These are phyloP conservation scores for Physocephala rufipes DNA, from an alignment of 2,888 invertebrate species.

Conservation along the genomic window DNA sequence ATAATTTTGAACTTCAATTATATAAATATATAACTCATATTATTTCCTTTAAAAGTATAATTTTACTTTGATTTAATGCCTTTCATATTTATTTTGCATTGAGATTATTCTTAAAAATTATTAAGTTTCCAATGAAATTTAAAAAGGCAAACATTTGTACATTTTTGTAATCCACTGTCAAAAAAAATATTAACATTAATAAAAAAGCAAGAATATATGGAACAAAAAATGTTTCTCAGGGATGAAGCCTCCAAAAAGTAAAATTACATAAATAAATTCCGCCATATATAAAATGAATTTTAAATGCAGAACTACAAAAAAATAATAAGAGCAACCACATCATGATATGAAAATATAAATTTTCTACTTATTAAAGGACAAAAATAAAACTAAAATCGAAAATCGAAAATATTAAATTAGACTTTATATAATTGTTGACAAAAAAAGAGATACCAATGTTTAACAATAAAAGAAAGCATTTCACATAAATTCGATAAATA, in stretches of 20 bases:
- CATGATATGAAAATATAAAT: conserved; percentile 42
- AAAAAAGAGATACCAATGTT: not conserved
- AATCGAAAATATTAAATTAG: conserved; percentile 23
- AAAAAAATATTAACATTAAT: conserved; percentile 46
- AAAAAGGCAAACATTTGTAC: too few species aligned
- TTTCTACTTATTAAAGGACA: conserved; percentile 17
- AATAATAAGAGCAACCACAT: conserved; percentile 42
- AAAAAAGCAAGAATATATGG: conserved; percentile 52
- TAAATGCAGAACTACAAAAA: conserved; percentile 44
- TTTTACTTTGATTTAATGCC: too few species aligned
- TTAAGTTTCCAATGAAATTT: too few species aligned
- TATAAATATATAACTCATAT: too few species aligned
- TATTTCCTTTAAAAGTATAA: too few species aligned
- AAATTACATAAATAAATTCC: conserved; percentile 46
- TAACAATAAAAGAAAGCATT: too few species aligned
- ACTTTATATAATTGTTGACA: conserved; percentile 1
- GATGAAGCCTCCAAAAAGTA: conserved; percentile 65
- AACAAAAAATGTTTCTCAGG: conserved; percentile 64
- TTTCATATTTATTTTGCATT: too few species aligned
- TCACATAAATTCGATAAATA: not conserved
- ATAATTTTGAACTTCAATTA: too few species aligned
- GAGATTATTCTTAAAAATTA: too few species aligned
- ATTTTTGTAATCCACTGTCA: too few species aligned
- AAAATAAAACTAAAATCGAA: conserved; percentile 14
- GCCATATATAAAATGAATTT: conserved; percentile 45